These are phyloP conservation scores for Boleophthalmus pectinirostris DNA, from an alignment of 2,113 vertebrate species.

Conservation along the genomic window DNA sequence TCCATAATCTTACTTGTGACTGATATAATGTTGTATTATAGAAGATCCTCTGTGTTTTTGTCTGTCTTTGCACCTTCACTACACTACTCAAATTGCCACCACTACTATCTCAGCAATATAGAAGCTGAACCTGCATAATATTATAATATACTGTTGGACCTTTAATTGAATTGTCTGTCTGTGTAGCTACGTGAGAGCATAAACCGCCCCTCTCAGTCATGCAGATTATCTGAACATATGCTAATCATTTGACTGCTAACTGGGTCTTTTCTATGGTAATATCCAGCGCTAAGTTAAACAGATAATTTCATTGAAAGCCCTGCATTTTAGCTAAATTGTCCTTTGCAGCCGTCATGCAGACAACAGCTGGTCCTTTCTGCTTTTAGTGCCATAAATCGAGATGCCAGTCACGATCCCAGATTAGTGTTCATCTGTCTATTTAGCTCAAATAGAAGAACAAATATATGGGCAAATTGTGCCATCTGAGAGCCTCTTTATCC, in stretches of 20 bases:
- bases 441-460: slow-evolving; percentile 13
- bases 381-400: slow-evolving; percentile 7
- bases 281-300: background rate
- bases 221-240: background rate
- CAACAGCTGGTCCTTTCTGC: slow-evolving; percentile 15
- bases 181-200: background rate
- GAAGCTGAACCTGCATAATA: too few relatives aligned
- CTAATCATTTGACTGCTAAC: background rate
- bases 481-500: slow-evolving; percentile 5
- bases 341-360: slow-evolving; percentile 6
- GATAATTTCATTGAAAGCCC: background rate
- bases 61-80: too few relatives aligned
- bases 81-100: too few relatives aligned
- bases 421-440: slow-evolving; percentile 10
- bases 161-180: background rate
- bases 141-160: background rate
- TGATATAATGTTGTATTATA: too few relatives aligned
- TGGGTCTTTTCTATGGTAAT: background rate
- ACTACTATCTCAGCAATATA: too few relatives aligned
- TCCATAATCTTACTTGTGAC: too few relatives aligned
- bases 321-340: slow-evolving; percentile 1
- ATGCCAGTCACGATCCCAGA: slow-evolving; percentile 6
- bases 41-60: too few relatives aligned
- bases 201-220: background rate
- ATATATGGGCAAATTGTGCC: background rate